Base-by-base conservation (phyloP, 2,797 vertebrate species). In the Selene dorsalis region DNA sequence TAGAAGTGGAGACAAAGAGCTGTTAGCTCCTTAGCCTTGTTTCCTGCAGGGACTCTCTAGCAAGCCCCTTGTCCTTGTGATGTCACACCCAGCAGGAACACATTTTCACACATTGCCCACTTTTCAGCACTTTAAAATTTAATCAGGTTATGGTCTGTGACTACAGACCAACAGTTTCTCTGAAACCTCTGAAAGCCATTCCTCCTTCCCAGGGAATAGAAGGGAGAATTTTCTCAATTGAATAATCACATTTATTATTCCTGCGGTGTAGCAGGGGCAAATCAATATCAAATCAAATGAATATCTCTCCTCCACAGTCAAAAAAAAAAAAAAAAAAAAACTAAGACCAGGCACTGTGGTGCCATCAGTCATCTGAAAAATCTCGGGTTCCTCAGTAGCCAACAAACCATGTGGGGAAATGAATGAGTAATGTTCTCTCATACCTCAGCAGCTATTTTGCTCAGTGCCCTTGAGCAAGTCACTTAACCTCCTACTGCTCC, bases 381-480 rank as follows among this genome's bases (percentile, higher is more conserved):
- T 84, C 83, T 80, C 22, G 57, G 84, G 63, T 74, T 80, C 69
- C 78, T 85, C 66, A 1, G 45, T 68, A 84, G 85, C 82, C 77
- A 84, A 69, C 81, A 88, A 87, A 83, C 77, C 84, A 55, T 88
- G 82, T 74, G 86, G 79, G 86, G 69, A 85, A 86, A 87, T 88
- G 85, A 89, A 91, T 86, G 89, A 86, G 79, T 79, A 84, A 88
- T 88, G 81, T 75, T 83, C 82, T 80, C 56, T 35, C 28, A 26
- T 58, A 67, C 65, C 73, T 71, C 45, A 73, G 80, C 80, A 75
- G 83, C 82, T 87, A 87, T 87, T 87, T 85, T 81, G 69, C 83
- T 72, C 80, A 76, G 76, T 88, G 88, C 87, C 87, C 87, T 93
- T 93, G 86, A 93, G 89, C 89, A 92, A 92, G 88, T 91, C 89